These are phyloP conservation scores for Pangasius larnaudii DNA, from an alignment of 2,797 vertebrate genomes.

Conservation along the genomic window DNA sequence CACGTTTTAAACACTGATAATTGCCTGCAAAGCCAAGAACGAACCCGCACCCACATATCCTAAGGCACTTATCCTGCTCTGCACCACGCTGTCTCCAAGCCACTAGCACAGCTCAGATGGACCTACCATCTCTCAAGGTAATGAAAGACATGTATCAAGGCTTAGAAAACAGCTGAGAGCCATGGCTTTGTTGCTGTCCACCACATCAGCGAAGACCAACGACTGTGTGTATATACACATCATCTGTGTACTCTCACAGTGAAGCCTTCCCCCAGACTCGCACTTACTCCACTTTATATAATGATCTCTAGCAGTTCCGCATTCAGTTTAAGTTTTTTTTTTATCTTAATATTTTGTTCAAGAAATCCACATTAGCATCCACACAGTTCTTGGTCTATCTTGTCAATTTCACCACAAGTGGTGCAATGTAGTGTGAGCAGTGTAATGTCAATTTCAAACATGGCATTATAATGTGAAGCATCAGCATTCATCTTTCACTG, in stretches of 20 bases:
- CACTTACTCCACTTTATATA: neutral
- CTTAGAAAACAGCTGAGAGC: too few species aligned
- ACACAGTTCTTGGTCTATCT: neutral
- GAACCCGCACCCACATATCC: too few species aligned
- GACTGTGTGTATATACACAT: neutral
- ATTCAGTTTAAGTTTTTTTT: neutral
- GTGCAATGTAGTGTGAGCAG: neutral
- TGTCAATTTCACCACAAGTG: neutral
- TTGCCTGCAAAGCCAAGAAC: too few species aligned
- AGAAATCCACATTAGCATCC: neutral
- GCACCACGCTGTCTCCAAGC: too few species aligned
- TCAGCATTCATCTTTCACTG: neutral
- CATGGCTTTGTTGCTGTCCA: neutral
- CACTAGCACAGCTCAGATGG: too few species aligned
- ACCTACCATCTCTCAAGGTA: neutral
- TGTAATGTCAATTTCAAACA: neutral
- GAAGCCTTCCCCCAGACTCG: neutral
- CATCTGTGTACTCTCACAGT: neutral
- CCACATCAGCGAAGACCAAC: neutral
- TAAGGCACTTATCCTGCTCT: too few species aligned
- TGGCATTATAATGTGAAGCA: neutral
- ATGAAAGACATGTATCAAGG: neutral
- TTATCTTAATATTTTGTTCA: neutral
- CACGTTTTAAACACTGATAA: neutral
- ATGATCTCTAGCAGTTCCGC: neutral